Percentiles rank a stretch among this genome's conserved stretches.
Evolutionary conservation across 2,797 vertebrate genomes (phyloP).

Genomic region (Coregonus suidteri): DNA sequence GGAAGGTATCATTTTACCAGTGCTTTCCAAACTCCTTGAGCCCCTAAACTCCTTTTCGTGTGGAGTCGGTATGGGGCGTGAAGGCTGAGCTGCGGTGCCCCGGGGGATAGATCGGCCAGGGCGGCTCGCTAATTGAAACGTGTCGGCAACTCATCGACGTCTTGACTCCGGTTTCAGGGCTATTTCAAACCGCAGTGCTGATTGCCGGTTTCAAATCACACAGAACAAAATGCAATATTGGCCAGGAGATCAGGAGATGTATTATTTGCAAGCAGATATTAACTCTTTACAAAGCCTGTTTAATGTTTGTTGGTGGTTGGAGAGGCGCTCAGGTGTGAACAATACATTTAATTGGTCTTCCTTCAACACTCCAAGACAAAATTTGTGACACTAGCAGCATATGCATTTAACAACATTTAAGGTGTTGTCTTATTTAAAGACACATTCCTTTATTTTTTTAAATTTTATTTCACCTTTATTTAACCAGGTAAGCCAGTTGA

Average conservation of each 20-base stretch:
- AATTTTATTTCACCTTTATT: no score
- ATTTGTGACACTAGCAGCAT: neutral
- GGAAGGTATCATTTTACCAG: constrained; percentile 41
- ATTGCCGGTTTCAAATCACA: constrained; percentile 86
- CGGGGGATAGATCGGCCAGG: constrained; percentile 80
- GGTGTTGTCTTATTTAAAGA: neutral
- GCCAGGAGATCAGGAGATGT: constrained; percentile 73
- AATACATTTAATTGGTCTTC: neutral
- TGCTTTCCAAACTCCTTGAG: constrained; percentile 62
- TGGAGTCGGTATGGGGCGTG: constrained; percentile 65
- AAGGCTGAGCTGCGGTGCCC: constrained; percentile 71
- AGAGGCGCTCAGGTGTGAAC: neutral
- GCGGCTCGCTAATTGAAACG: constrained; percentile 88
- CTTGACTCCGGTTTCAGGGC: constrained; percentile 84
- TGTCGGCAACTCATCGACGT: constrained; percentile 86
- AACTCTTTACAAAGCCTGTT: constrained; percentile 70
- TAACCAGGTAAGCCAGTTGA: no score
- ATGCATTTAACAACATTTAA: neutral
- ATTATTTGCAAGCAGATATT: constrained; percentile 76
- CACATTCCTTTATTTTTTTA: no score
- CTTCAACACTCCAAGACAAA: neutral
- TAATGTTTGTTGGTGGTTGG: constrained; percentile 67
- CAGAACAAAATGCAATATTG: constrained; percentile 79
- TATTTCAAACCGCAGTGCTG: constrained; percentile 85
- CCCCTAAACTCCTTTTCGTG: constrained; percentile 56